Base-by-base conservation (phyloP, 2,113 vertebrate species). In the Heptranchias perlo region DNA sequence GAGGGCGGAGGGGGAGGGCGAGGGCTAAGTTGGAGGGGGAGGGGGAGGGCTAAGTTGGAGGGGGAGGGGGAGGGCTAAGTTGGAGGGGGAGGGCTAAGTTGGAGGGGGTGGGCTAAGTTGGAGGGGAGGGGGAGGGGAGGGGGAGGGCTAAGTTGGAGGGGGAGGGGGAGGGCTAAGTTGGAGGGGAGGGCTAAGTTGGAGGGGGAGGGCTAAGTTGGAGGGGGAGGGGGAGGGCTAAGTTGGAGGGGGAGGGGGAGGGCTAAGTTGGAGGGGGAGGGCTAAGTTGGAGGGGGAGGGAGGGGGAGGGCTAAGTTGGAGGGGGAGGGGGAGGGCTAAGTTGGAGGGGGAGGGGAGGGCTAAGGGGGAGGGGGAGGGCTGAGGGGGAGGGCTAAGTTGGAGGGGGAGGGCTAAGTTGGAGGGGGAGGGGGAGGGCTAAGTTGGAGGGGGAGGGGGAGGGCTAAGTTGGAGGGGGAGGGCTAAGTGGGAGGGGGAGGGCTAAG, bases 21-120 rank as follows among this genome's bases (percentile, higher is more conserved):
- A 0, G 73, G 96, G 96, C 76, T 95, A 93, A 49, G 94, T 69
- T 64, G 54, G 78, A 2, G 58, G 96, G 25, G 0, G 11, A 31
- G 96, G 64, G 39, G n/a, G n/a, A 39, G 95, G 86, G 95, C 58
- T 58, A 78, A 23, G 67, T 7, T 39, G 73, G 18, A 21, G 82
- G 44, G 67, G 58, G 96, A 44, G 96, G 96, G 96, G 96, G 97
- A 97, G 96, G 96, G 97, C 96, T 97, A 97, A 89, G 7, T 2
- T 0, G n/a, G 78, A n/a, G 76, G n/a, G 35, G 13, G 78, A 5
- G 39, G 39, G 13, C 14, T 0, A 2, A 6, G 25, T 3, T 2
- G 25, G 65, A 6, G 65, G 21, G 25, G 65, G 65, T 23, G 94
- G 95, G 39, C n/a, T n/a, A 73, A 54, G 61, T 78, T 1, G 61